phyloP scores from a whole-genome alignment of 1,140 invertebrate genomes.

The Danaus melanippus region DNA sequence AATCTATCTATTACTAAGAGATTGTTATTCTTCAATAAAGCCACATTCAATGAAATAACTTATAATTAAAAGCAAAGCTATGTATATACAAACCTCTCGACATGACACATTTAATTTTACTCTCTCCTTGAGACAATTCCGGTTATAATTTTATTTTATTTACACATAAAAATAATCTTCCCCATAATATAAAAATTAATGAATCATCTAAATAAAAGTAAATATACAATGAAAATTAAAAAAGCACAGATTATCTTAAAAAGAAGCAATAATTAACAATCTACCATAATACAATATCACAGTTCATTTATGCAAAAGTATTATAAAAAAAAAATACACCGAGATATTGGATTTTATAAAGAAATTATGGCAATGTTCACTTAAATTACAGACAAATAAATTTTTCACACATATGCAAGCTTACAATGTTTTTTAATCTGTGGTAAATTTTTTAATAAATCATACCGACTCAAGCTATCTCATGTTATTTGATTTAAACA shows the following conservation, averaged over 20 bases:
- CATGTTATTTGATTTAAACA: too few relatives aligned
- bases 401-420: conserved; percentile 11
- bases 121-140: conserved; percentile 47
- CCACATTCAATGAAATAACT: conserved; percentile 9
- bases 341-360: conserved; percentile 31
- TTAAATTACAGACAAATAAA: conserved; percentile 25
- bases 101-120: conserved; percentile 13
- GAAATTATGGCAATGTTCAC: conserved; percentile 44
- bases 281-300: conserved; percentile 67
- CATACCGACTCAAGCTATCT: too few relatives aligned
- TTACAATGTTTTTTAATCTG: conserved; percentile 18
- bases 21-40: conserved; percentile 4
- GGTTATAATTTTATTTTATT: conserved; percentile 46
- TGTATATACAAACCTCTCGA: conserved; percentile 58
- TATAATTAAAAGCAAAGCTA: conserved; percentile 15
- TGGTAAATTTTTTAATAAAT: conserved; percentile 16
- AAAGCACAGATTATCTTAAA: conserved; percentile 49
- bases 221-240: conserved; percentile 31
- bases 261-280: conserved; percentile 64
- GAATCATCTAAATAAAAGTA: conserved; percentile 33
- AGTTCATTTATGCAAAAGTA: conserved; percentile 70
- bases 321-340: conserved; percentile 26
- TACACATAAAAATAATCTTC: conserved; percentile 36
- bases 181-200: conserved; percentile 26
- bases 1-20: too few relatives aligned